phyloP scores from a whole-genome alignment of 2,888 invertebrate species.

The Callyntrura sp. region DNA sequence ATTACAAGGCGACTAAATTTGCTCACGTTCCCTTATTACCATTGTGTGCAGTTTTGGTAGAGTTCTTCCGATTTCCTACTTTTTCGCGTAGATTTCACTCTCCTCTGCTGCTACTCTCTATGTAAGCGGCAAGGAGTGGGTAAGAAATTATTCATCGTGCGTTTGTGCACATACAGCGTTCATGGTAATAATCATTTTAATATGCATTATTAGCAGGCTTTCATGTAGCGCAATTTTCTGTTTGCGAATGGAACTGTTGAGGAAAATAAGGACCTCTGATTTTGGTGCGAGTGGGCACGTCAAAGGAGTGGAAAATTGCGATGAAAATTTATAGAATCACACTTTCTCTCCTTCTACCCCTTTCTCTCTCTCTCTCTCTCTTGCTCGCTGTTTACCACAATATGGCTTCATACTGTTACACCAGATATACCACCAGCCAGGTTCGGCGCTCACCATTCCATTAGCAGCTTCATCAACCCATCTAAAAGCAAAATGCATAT shows the following conservation, averaged over 20 bases:
- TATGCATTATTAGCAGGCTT: conserved; percentile 6
- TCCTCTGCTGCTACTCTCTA: background rate
- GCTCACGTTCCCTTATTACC: conserved; percentile 3
- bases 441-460: background rate
- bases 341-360: background rate
- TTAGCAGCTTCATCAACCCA: background rate
- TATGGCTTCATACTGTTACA: background rate
- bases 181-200: background rate
- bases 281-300: conserved; percentile 42
- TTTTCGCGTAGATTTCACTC: background rate
- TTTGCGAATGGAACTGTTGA: conserved; percentile 1
- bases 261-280: conserved; percentile 35
- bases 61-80: background rate
- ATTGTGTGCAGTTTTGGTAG: background rate
- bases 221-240: background rate
- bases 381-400: background rate
- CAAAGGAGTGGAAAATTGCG: conserved; percentile 47
- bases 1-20: conserved; percentile 27
- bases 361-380: background rate
- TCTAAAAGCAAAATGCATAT: background rate
- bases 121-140: background rate
- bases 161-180: background rate
- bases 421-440: background rate
- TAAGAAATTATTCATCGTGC: background rate
- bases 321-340: conserved; percentile 46